Evolutionary conservation across 2,113 vertebrate species (phyloP).

Genomic region (Hiodon tergisus): DNA sequence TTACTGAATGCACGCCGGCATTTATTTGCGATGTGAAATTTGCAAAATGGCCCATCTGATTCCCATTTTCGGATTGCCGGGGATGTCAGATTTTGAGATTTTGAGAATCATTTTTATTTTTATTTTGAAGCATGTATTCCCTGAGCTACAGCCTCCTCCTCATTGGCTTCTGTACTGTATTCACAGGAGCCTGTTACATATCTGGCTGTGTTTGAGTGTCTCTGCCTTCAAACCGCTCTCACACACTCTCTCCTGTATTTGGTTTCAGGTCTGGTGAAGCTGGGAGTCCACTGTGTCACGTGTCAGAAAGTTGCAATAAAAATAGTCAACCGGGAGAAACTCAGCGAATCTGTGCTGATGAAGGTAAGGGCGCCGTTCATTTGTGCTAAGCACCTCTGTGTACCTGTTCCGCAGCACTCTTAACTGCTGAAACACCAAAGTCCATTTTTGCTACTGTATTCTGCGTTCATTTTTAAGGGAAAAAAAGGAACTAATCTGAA

Average conservation of each 20-base stretch:
- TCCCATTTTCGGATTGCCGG: too few relatives aligned
- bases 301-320: constrained; percentile 95
- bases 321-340: constrained; percentile 96
- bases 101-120: too few relatives aligned
- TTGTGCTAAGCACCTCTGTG: neutral
- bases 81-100: too few relatives aligned
- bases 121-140: too few relatives aligned
- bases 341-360: constrained; percentile 94
- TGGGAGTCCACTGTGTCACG: constrained; percentile 81
- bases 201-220: neutral
- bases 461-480: too few relatives aligned
- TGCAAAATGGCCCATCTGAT: too few relatives aligned
- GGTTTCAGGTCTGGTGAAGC: constrained; percentile 72
- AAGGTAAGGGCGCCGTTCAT: constrained; percentile 61
- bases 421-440: too few relatives aligned
- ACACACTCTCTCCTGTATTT: constrained; percentile 24
- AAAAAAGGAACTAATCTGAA: too few relatives aligned
- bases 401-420: too few relatives aligned
- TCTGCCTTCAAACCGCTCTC: neutral
- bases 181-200: neutral
- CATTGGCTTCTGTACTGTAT: neutral
- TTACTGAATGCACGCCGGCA: neutral
- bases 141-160: neutral
- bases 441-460: too few relatives aligned
- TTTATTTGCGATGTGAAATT: neutral